These are phyloP conservation scores for Hydractinia symbiolongicarpus DNA, from an alignment of 30 jellyfish, hydroid and myxozoan species.

Conservation along the genomic window DNA sequence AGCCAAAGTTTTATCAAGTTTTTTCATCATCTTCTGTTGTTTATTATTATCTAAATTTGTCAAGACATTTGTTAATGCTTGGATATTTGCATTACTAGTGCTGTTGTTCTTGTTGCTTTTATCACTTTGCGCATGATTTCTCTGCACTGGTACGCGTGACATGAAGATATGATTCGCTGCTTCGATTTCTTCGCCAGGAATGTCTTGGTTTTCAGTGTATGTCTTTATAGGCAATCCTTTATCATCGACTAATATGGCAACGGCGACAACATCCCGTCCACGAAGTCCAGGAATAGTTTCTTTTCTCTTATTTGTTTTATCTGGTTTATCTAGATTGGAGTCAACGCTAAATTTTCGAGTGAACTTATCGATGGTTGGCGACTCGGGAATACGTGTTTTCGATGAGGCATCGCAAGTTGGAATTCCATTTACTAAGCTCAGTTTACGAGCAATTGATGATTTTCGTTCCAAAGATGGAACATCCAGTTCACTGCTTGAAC, in stretches of 20 bases:
- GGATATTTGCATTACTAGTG: neutral
- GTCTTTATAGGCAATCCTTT: constrained; percentile 29
- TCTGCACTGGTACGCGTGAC: constrained; percentile 25
- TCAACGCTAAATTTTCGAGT: constrained; percentile 20
- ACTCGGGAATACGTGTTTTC: neutral
- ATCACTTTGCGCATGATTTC: neutral
- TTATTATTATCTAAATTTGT: constrained; percentile 15
- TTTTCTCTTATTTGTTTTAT: neutral
- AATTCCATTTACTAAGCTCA: constrained; percentile 35
- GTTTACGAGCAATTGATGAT: constrained; percentile 27
- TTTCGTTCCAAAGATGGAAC: constrained; percentile 5
- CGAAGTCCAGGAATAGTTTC: constrained; percentile 15
- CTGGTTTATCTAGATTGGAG: neutral
- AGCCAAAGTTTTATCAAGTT: constrained; percentile 4
- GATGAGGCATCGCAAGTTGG: neutral
- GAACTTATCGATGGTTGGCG: neutral
- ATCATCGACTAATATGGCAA: constrained; percentile 29
- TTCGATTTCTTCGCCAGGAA: constrained; percentile 36
- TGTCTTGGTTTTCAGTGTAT: constrained; percentile 26
- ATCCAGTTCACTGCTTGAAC: neutral
- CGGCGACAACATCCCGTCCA: constrained; percentile 42
- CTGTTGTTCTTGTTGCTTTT: neutral
- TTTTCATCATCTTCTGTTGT: constrained; percentile 16
- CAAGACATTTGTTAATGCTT: constrained; percentile 1
- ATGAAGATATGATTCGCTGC: constrained; percentile 24